A percentile compares a stretch with the other conserved stretches of the same genome.
Conservation (phyloP, 2,888 invertebrate genomes). For the Chaetoderma sp. region DNA sequence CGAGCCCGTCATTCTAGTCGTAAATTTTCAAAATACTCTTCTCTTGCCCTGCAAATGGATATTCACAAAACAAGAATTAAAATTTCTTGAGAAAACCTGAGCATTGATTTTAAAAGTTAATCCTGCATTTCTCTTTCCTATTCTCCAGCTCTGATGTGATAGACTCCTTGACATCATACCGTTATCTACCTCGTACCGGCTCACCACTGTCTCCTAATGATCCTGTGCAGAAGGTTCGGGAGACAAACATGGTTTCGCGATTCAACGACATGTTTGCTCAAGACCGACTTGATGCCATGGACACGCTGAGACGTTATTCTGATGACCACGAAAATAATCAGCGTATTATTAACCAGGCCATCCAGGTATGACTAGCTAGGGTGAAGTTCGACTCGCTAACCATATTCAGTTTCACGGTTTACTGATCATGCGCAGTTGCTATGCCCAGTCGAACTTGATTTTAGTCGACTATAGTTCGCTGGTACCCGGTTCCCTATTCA, state of each 20-base stretch:
- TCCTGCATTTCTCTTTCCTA: neutral
- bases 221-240: slow-evolving; percentile 63
- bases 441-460: too few relatives aligned
- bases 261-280: slow-evolving; percentile 68
- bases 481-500: too few relatives aligned
- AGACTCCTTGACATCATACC: slow-evolving; percentile 46
- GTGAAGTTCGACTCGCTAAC: too few relatives aligned
- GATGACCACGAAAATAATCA: slow-evolving; percentile 69
- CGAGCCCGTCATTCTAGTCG: too few relatives aligned
- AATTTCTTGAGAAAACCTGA: too few relatives aligned
- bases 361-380: slow-evolving; percentile 56
- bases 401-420: too few relatives aligned
- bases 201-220: slow-evolving; percentile 64
- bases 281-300: slow-evolving; percentile 68
- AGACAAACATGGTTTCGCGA: slow-evolving; percentile 62
- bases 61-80: neutral
- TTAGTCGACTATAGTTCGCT: too few relatives aligned
- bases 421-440: too few relatives aligned
- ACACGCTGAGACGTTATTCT: slow-evolving; percentile 62
- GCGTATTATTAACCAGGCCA: slow-evolving; percentile 63
- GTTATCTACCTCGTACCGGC: slow-evolving; percentile 54
- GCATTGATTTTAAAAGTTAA: neutral
- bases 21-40: too few relatives aligned
- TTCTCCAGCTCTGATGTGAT: slow-evolving; percentile 35
- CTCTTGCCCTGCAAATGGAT: too few relatives aligned